These are phyloP conservation scores for Eupithecia centaureata DNA, from an alignment of 2,888 invertebrate species.

Conservation along the genomic window DNA sequence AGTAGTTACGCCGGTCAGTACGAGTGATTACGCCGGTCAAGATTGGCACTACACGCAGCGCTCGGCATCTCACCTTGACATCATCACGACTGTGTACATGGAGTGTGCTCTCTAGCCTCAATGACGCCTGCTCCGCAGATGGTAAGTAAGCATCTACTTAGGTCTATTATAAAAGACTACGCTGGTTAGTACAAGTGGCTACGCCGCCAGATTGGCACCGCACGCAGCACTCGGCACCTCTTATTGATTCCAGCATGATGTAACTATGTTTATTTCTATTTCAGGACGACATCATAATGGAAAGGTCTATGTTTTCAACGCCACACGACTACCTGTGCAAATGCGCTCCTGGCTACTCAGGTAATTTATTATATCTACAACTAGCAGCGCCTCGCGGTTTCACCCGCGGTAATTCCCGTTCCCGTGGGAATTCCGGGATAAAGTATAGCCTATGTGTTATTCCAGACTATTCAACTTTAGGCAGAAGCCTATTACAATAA, in stretches of 20 bases:
- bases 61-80: background rate
- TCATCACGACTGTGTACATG: background rate
- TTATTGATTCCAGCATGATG: conserved; percentile 98
- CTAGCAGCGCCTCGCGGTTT: background rate
- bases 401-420: too few species aligned
- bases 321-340: conserved; percentile 93
- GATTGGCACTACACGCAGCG: background rate
- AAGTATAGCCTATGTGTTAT: too few species aligned
- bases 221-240: conserved; percentile 96
- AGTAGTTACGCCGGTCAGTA: background rate
- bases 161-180: background rate
- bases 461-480: too few species aligned
- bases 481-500: too few species aligned
- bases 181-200: conserved; percentile 85
- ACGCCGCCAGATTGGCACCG: conserved; percentile 96
- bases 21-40: background rate
- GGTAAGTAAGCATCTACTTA: background rate
- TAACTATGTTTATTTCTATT: conserved; percentile 86
- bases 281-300: conserved; percentile 79
- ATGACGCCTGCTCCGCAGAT: conserved; percentile 32
- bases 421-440: too few species aligned
- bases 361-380: conserved; percentile 67
- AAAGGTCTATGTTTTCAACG: conserved; percentile 64
- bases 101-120: background rate
- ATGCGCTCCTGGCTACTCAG: conserved; percentile 98